These are phyloP conservation scores for Chelonus formosanus DNA, from an alignment of 2,888 invertebrate genomes.

Conservation along the genomic window DNA sequence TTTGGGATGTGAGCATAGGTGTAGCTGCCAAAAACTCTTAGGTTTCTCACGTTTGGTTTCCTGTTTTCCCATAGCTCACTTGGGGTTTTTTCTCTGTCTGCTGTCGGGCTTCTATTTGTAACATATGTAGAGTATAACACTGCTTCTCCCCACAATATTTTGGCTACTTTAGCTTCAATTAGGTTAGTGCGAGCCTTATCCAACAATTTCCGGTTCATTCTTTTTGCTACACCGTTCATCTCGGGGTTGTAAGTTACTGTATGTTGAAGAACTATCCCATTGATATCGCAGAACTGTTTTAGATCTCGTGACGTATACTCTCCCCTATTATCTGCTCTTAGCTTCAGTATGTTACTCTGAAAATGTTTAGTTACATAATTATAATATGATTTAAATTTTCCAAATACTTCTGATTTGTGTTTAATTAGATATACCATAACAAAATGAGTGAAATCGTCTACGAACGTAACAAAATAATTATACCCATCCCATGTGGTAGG, in stretches of 20 bases:
- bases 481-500: conserved; percentile 45
- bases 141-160: conserved; percentile 46
- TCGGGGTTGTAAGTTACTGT: conserved; percentile 42
- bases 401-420: conserved; percentile 43
- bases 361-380: conserved; percentile 37
- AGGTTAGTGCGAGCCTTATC: conserved; percentile 44
- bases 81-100: conserved; percentile 36
- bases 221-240: conserved; percentile 45
- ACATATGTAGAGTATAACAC: conserved; percentile 40
- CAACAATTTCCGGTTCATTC: conserved; percentile 44
- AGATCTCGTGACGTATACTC: conserved; percentile 46
- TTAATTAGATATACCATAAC: conserved; percentile 44
- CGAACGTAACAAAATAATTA: conserved; percentile 49
- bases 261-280: conserved; percentile 46
- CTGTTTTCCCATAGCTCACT: conserved; percentile 38
- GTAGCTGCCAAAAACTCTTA: conserved; percentile 42
- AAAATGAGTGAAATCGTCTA: conserved; percentile 53
- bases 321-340: conserved; percentile 44
- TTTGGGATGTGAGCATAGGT: conserved; percentile 39
- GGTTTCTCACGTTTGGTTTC: conserved; percentile 38
- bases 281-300: conserved; percentile 35
- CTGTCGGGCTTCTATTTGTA: conserved; percentile 39
- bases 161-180: conserved; percentile 37
- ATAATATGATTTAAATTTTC: conserved; percentile 38
- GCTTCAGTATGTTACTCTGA: conserved; percentile 34